phyloP scores from a whole-genome alignment of 2,113 vertebrate genomes.

The Hydrochoerus hydrochaeris region DNA sequence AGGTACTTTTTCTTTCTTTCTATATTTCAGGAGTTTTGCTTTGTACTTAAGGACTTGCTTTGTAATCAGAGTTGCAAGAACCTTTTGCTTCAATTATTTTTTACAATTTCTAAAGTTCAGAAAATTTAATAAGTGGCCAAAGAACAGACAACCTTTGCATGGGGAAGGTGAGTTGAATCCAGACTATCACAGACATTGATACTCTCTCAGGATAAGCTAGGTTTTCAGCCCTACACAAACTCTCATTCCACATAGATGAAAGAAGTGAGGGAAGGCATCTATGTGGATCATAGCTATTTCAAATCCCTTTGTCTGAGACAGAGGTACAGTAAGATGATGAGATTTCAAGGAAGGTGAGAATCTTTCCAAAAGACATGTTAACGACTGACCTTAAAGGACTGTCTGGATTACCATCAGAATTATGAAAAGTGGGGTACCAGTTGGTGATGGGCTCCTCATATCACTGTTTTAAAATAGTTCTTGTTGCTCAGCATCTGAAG shows the following conservation, averaged over 20 bases:
- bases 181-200: neutral
- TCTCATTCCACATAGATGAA: neutral
- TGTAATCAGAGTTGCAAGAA: neutral
- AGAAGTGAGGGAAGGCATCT: neutral
- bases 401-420: neutral
- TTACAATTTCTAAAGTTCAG: neutral
- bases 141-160: neutral
- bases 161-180: neutral
- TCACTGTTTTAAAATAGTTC: neutral
- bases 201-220: neutral
- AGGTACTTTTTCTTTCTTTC: neutral
- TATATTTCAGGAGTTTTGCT: neutral
- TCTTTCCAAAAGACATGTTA: neutral
- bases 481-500: neutral
- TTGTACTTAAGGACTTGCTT: neutral
- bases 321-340: neutral
- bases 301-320: neutral
- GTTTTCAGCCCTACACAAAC: neutral
- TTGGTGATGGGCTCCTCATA: neutral
- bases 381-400: neutral
- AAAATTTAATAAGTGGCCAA: neutral
- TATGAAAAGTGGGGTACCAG: neutral
- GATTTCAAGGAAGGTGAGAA: neutral
- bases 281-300: neutral
- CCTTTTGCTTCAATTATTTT: neutral